Evolutionary conservation across 1,140 invertebrate genomes (phyloP), one percentile per base, ranked within the genome.

Genomic region (Drosophila albomicans): DNA sequence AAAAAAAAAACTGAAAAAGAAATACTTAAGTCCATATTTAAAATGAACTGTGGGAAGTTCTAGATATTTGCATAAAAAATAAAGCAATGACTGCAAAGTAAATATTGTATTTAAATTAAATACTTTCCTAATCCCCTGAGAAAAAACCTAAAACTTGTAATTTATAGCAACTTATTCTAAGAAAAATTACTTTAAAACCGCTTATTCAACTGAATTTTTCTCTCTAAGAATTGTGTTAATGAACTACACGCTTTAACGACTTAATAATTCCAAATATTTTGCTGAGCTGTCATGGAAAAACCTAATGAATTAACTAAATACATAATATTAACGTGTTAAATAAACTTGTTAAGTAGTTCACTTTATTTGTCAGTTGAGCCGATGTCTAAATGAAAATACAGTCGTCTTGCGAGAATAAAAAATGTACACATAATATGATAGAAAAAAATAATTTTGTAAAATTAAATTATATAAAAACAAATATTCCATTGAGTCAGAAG

Each of bases 241-340:
- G 28, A 35, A 54, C 28, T 15, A 1, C 51, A 54, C 51, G 30
- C 51, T 54, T 54, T 13, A 13, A 51, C 38, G 25, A n/a, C n/a
- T 43, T 13, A n/a, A 43, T n/a, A 43, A 43, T 15, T 43, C n/a
- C 11, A 43, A n/a, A 43, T 43, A 54, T 32, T 56, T 8, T 56
- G 11, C 1, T 49, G 16, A 45, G 28, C 8, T 49, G 67, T 63
- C 67, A 54, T 65, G 61, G 61, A 65, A 65, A 71, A 64, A n/a
- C 49, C 11, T 46, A 30, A 61, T 64, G 49, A 54, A 54, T 54
- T 32, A 54, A 54, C 30, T n/a, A 4, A 41, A 8, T 32, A 25
- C 48, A 13, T 51, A 57, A 49, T 64, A 41, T 51, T 66, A 41
- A 38, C 25, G 51, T 72, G 62, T 41, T 66, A 57, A 66, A n/a